phyloP scores from a whole-genome alignment of 64 coral and sea anemone genomes.

The Anthopleura sola region DNA sequence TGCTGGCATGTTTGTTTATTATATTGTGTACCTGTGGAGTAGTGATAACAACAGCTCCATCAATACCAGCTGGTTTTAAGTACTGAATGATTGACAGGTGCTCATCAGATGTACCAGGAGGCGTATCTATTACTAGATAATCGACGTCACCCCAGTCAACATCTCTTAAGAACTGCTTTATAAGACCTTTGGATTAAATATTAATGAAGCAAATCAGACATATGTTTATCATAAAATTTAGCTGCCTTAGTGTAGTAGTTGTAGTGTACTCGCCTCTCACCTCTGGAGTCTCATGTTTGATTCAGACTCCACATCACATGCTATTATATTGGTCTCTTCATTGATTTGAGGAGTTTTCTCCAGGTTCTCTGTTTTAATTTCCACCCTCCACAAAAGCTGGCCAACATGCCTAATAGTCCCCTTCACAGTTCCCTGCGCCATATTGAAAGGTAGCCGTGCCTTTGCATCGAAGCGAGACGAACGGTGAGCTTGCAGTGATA shows the following conservation, averaged over 20 bases:
- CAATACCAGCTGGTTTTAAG: conserved; percentile 65
- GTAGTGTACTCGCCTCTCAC: not conserved
- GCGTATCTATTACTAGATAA: conserved; percentile 89
- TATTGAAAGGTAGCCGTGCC: too few relatives aligned
- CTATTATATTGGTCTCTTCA: too few relatives aligned
- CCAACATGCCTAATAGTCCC: too few relatives aligned
- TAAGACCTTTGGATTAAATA: conserved; percentile 56
- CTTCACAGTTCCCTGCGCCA: too few relatives aligned
- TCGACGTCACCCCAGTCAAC: conserved; percentile 99
- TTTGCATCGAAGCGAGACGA: too few relatives aligned
- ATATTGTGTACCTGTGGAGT: conserved; percentile 65
- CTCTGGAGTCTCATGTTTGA: too few relatives aligned
- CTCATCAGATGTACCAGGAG: conserved; percentile 99
- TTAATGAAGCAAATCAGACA: not conserved
- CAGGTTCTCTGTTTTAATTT: too few relatives aligned
- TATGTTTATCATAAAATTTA: not conserved
- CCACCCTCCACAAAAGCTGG: too few relatives aligned
- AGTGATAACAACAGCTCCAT: conserved; percentile 92
- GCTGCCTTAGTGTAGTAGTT: not conserved
- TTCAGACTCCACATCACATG: too few relatives aligned
- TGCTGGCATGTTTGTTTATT: too few relatives aligned
- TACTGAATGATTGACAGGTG: conserved; percentile 98
- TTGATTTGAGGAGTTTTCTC: too few relatives aligned
- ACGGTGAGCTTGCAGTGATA: too few relatives aligned
- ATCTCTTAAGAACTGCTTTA: conserved; percentile 94